A percentile compares a stretch with the other conserved stretches of the same genome.
Evolutionary conservation across 2,797 vertebrate species (phyloP).

Genomic region (Chelidonichthys spinosus): DNA sequence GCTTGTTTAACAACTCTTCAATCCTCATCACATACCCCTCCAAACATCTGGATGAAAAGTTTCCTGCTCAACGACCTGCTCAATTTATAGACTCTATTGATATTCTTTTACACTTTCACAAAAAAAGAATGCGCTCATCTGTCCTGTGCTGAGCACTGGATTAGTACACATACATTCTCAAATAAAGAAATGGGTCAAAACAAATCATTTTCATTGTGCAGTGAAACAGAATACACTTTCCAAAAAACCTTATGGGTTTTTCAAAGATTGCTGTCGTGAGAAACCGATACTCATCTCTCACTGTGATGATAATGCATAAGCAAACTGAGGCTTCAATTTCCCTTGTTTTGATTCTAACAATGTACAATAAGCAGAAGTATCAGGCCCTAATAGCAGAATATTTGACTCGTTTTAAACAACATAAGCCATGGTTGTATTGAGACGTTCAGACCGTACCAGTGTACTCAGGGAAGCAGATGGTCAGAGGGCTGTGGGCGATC

Average conservation of each 20-base stretch:
- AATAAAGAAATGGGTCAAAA: not conserved
- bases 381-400: not conserved
- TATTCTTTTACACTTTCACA: not conserved
- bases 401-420: not conserved
- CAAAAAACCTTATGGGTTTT: not conserved
- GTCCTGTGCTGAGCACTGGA: not conserved
- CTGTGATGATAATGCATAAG: not conserved
- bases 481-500: slow-evolving; percentile 93
- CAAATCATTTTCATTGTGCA: not conserved
- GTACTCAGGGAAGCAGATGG: slow-evolving; percentile 99
- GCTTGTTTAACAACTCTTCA: not conserved
- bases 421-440: not conserved
- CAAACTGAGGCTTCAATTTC: not conserved
- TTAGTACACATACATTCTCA: not conserved
- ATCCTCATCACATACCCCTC: not conserved
- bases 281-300: slow-evolving; percentile 3
- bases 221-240: not conserved
- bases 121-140: not conserved
- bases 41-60: not conserved
- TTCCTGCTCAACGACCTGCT: not conserved
- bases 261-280: not conserved
- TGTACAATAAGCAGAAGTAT: not conserved
- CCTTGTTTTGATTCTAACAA: not conserved
- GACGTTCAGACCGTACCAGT: slow-evolving; percentile 80
- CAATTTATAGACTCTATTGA: not conserved